Conservation (phyloP, 2,888 invertebrate species). For the Sinhomidia bicolor region DNA sequence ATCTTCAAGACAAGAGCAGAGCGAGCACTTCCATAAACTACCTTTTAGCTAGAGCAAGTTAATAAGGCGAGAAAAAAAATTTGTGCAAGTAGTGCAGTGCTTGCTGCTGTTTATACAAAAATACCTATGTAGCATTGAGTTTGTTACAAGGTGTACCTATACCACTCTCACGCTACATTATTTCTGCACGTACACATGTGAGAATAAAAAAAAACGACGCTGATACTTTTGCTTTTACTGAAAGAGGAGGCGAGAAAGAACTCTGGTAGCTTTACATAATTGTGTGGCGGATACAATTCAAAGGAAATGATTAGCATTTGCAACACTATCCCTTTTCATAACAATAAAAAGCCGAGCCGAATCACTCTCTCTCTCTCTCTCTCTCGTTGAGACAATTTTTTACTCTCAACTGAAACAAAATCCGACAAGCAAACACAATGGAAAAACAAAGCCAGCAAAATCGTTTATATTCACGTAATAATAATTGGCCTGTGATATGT, state of each 20-base stretch:
- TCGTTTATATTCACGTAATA: constrained; percentile 24
- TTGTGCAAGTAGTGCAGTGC: constrained; percentile 18
- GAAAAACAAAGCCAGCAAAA: background rate
- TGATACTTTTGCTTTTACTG: background rate
- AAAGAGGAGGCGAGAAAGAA: background rate
- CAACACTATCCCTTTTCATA: constrained; percentile 15
- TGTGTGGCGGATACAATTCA: constrained; percentile 67
- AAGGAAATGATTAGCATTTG: constrained; percentile 70
- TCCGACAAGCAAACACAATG: background rate
- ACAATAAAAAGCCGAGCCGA: background rate
- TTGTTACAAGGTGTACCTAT: background rate
- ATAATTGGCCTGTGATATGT: background rate
- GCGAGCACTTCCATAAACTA: too few relatives aligned
- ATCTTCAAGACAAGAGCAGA: too few relatives aligned
- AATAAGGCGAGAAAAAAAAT: constrained; percentile 12
- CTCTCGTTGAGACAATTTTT: background rate
- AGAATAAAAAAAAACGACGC: background rate
- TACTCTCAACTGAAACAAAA: constrained; percentile 1
- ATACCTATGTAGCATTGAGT: background rate
- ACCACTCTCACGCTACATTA: constrained; percentile 2
- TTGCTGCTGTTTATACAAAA: background rate
- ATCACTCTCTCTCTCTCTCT: too few relatives aligned
- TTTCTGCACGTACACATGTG: background rate
- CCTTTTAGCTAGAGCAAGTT: too few relatives aligned
- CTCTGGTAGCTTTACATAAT: constrained; percentile 51